Evolutionary conservation across 2,113 vertebrate species (phyloP).

Genomic region (Pleuronectes platessa): DNA sequence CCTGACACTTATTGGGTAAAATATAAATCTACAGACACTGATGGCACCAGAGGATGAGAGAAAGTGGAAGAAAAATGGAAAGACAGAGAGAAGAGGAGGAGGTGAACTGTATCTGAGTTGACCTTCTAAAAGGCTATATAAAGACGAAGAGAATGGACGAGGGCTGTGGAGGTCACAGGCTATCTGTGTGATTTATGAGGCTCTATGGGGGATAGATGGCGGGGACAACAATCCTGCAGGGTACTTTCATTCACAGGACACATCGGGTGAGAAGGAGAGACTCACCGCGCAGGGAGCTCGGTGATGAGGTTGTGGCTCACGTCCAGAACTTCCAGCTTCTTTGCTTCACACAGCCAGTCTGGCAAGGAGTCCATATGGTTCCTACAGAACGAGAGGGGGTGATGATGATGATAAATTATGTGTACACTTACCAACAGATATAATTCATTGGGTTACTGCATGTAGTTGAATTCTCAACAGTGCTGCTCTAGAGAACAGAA

Average conservation of each 20-base stretch:
- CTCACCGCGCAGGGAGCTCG: slow-evolving; percentile 93
- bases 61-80: background rate
- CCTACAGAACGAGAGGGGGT: slow-evolving; percentile 72
- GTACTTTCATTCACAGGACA: slow-evolving; percentile 59
- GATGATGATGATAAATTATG: slow-evolving; percentile 50
- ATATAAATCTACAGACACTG: slow-evolving; percentile 60
- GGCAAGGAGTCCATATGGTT: slow-evolving; percentile 92
- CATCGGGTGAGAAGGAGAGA: slow-evolving; percentile 43
- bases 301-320: slow-evolving; percentile 91
- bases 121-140: slow-evolving; percentile 61
- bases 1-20: slow-evolving; percentile 63
- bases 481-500: background rate
- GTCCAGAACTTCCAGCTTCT: slow-evolving; percentile 95
- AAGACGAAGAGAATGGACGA: slow-evolving; percentile 44
- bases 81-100: slow-evolving; percentile 29
- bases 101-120: slow-evolving; percentile 39
- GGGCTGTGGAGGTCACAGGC: slow-evolving; percentile 49
- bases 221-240: slow-evolving; percentile 46
- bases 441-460: no score
- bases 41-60: slow-evolving; percentile 2
- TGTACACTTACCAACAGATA: background rate
- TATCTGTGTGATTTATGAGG: slow-evolving; percentile 72
- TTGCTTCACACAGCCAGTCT: slow-evolving; percentile 94
- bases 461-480: slow-evolving; percentile 3
- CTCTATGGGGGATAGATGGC: slow-evolving; percentile 60